A percentile compares a stretch with the other conserved stretches of the same genome.
Evolutionary conservation across 2,113 vertebrate genomes (phyloP).

Genomic region (Microcebus ravelobensis): DNA sequence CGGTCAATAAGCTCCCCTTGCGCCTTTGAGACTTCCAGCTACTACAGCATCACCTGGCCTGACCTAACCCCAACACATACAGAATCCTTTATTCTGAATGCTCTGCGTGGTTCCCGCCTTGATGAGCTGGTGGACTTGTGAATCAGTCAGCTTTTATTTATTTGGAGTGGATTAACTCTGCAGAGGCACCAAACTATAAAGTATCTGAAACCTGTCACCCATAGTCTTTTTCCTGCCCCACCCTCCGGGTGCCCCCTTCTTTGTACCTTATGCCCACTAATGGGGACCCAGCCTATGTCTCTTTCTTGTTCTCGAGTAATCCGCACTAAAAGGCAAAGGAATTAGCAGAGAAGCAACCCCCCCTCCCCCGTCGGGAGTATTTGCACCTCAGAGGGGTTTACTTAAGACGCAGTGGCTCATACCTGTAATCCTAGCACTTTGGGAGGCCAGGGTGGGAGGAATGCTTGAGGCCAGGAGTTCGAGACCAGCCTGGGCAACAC

Average conservation of each 20-base stretch:
- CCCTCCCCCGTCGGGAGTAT: background rate
- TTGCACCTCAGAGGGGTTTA: background rate
- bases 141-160: background rate
- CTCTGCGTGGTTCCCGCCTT: background rate
- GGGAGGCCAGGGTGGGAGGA: no score
- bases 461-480: no score
- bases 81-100: background rate
- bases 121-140: no score
- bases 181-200: background rate
- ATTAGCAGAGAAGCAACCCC: background rate
- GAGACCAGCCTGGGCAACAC: no score
- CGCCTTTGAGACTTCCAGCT: background rate
- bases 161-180: background rate
- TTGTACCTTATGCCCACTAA: background rate
- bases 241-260: background rate
- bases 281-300: rapidly evolving
- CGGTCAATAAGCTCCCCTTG: no score
- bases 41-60: no score
- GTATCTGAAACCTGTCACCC: background rate
- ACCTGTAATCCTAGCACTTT: background rate
- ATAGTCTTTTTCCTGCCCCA: no score
- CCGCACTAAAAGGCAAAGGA: background rate
- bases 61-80: background rate
- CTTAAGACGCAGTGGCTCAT: no score
- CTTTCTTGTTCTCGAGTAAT: background rate